Percentiles rank a stretch among this genome's conserved stretches.
Conservation (phyloP, 2,113 vertebrate species). For the Solea solea region DNA sequence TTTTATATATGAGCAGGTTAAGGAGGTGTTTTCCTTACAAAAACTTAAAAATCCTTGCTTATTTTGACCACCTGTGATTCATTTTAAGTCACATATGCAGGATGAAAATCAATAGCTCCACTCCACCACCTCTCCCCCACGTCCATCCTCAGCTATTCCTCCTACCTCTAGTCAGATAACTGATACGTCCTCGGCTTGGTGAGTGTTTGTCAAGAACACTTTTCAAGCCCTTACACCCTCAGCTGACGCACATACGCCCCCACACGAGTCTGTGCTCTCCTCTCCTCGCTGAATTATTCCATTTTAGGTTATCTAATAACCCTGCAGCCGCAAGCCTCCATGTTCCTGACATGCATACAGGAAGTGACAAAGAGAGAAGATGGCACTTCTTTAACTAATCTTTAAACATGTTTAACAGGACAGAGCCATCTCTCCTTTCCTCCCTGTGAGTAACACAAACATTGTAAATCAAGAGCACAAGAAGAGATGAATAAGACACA, state of each 20-base stretch:
- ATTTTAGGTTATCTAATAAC: slow-evolving; percentile 73
- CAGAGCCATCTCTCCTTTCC: not conserved
- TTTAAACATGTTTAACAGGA: not conserved
- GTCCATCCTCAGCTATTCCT: slow-evolving; percentile 35
- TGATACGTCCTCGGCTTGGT: slow-evolving; percentile 67
- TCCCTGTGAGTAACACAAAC: not conserved
- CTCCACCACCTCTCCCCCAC: not conserved
- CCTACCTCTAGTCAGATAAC: slow-evolving; percentile 51
- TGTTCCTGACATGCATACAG: slow-evolving; percentile 53
- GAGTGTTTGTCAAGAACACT: slow-evolving; percentile 74
- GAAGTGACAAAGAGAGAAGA: slow-evolving; percentile 15
- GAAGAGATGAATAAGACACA: not conserved
- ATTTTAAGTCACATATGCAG: too few relatives aligned
- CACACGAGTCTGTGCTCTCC: slow-evolving; percentile 57
- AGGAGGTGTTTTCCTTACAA: too few relatives aligned
- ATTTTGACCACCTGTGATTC: too few relatives aligned
- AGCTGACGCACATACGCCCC: slow-evolving; percentile 64
- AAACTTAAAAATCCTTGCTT: too few relatives aligned
- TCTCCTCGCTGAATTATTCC: slow-evolving; percentile 70
- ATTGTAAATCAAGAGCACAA: not conserved
- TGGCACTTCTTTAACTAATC: slow-evolving; percentile 14
- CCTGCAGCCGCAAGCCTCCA: slow-evolving; percentile 44
- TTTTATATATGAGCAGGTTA: too few relatives aligned
- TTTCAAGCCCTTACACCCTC: slow-evolving; percentile 58
- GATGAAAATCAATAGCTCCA: not conserved